A percentile compares a stretch with the other conserved stretches of the same genome.
These are phyloP conservation scores for Manduca sexta DNA, from an alignment of 1,140 invertebrate genomes.

Conservation along the genomic window DNA sequence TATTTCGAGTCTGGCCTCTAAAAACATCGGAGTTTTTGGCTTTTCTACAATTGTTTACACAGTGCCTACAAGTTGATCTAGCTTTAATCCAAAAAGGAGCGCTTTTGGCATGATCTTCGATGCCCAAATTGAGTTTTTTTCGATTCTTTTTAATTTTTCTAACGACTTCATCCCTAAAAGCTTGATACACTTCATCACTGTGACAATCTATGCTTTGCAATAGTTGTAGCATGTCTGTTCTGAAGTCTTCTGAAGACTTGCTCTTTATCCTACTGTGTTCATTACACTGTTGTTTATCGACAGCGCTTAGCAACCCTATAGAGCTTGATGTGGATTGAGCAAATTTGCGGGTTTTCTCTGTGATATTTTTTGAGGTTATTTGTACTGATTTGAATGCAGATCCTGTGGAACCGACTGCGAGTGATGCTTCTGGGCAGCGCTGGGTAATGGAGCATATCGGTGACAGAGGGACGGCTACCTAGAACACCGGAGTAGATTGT, in stretches of 20 bases:
- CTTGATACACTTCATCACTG: too few relatives aligned
- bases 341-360: slow-evolving; percentile 8
- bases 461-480: slow-evolving; percentile 26
- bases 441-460: slow-evolving; percentile 6
- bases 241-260: slow-evolving; percentile 25
- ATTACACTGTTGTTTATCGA: background rate
- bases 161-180: background rate
- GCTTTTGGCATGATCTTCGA: background rate
- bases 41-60: background rate
- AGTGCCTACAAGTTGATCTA: too few relatives aligned
- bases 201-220: background rate
- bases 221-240: slow-evolving; percentile 1
- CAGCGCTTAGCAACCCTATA: slow-evolving; percentile 6
- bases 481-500: slow-evolving; percentile 18
- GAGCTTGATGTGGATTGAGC: slow-evolving; percentile 15
- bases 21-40: background rate
- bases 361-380: background rate
- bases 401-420: background rate
- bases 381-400: slow-evolving; percentile 4
- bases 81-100: background rate
- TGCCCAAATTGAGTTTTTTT: background rate
- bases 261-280: slow-evolving; percentile 13
- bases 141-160: background rate
- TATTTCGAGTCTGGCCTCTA: background rate
- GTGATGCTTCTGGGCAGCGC: too few relatives aligned